phyloP scores from a whole-genome alignment of 2,113 vertebrate species.

The Athene noctua region DNA sequence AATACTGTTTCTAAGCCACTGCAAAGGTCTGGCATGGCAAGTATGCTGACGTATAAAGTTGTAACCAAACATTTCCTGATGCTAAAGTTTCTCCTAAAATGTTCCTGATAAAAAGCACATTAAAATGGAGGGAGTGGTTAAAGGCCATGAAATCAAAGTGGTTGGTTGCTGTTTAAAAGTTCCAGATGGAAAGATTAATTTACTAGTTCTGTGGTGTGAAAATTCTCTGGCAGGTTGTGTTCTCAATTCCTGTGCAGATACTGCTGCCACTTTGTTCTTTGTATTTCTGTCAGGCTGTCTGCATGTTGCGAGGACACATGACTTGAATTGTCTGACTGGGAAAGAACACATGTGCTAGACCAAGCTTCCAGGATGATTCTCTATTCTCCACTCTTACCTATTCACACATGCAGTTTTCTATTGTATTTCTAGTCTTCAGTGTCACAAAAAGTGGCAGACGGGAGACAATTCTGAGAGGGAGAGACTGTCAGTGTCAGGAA shows the following conservation, averaged over 20 bases:
- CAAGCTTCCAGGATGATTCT: neutral
- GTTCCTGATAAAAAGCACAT: neutral
- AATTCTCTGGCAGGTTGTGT: neutral
- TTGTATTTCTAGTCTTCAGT: neutral
- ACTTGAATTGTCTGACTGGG: neutral
- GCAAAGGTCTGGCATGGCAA: neutral
- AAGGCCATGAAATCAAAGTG: neutral
- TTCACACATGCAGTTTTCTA: neutral
- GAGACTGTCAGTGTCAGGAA: neutral
- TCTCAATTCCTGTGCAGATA: neutral
- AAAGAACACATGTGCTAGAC: neutral
- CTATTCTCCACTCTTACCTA: neutral
- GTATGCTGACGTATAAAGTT: neutral
- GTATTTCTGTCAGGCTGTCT: neutral
- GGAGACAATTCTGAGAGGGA: neutral
- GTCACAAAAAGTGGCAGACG: neutral
- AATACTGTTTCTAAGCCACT: neutral
- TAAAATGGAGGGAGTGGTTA: neutral
- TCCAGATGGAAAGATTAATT: neutral
- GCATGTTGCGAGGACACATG: neutral
- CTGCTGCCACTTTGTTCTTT: neutral
- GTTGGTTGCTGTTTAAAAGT: neutral
- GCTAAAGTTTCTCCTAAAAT: neutral
- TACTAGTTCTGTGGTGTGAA: neutral
- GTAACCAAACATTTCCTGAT: neutral